phyloP scores from a whole-genome alignment of 2,888 invertebrate species.

The Boloria selene region DNA sequence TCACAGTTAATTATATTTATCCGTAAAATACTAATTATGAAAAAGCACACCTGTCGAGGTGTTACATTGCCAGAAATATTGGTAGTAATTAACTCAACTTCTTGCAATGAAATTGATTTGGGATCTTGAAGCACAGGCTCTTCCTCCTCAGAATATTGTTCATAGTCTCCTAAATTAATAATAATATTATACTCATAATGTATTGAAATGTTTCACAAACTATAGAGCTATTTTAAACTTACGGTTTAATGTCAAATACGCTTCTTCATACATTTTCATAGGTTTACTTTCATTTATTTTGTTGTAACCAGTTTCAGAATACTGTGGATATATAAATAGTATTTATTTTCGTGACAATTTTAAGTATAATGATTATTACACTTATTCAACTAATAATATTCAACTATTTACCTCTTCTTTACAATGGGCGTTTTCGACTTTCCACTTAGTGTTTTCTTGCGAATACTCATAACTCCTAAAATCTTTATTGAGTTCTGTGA shows the following conservation, averaged over 20 bases:
- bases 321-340: constrained; percentile 5
- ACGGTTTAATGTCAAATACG: constrained; percentile 64
- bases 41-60: constrained; percentile 14
- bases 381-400: neutral
- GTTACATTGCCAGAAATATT: constrained; percentile 47
- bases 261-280: constrained; percentile 44
- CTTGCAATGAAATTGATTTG: constrained; percentile 64
- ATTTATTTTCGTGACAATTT: no score
- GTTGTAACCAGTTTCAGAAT: constrained; percentile 7
- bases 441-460: neutral
- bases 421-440: neutral
- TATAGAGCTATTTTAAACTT: constrained; percentile 43
- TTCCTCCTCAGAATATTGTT: constrained; percentile 68
- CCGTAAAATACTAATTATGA: neutral
- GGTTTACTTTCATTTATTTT: constrained; percentile 37
- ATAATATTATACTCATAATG: constrained; percentile 1
- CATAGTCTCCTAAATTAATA: constrained; percentile 65
- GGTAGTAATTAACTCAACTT: constrained; percentile 61
- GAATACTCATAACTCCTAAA: constrained; percentile 12
- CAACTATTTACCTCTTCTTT: constrained; percentile 4
- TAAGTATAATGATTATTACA: neutral
- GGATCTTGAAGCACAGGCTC: constrained; percentile 62
- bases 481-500: constrained; percentile 48
- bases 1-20: no score
- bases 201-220: neutral